phyloP scores from a whole-genome alignment of 2,888 invertebrate species.

The Caenorhabditis sinica region DNA sequence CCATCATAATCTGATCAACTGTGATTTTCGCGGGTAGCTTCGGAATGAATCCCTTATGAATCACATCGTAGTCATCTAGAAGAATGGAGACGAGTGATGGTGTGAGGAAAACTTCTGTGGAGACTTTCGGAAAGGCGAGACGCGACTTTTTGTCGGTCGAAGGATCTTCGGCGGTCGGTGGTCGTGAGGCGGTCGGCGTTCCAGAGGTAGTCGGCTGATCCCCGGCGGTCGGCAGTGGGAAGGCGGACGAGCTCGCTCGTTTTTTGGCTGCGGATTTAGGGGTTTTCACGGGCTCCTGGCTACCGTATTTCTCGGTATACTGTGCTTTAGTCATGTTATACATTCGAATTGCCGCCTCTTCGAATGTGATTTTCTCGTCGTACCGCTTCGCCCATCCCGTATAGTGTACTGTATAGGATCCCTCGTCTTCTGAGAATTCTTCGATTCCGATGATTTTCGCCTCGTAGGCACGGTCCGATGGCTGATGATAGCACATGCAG shows the following conservation, averaged over 20 bases:
- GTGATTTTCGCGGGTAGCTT: constrained; percentile 42
- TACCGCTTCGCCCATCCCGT: not conserved
- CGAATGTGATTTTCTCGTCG: not conserved
- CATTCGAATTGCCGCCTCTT: not conserved
- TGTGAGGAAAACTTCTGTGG: constrained; percentile 38
- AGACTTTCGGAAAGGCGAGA: not conserved
- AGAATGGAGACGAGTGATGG: constrained; percentile 50
- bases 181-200: not conserved
- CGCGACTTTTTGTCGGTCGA: not conserved
- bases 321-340: not conserved
- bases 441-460: constrained; percentile 60
- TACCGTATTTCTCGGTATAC: not conserved
- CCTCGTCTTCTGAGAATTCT: not conserved
- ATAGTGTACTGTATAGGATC: not conserved
- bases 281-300: not conserved
- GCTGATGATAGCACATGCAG: no score
- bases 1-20: constrained; percentile 51
- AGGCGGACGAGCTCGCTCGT: no score
- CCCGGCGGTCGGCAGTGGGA: not conserved
- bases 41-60: constrained; percentile 30
- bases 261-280: no score
- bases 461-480: constrained; percentile 20
- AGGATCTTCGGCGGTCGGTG: not conserved
- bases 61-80: constrained; percentile 55
- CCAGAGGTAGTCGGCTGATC: no score